These are phyloP conservation scores for Cremastobaeus sp. DNA, from an alignment of 2,888 invertebrate genomes.

Conservation along the genomic window DNA sequence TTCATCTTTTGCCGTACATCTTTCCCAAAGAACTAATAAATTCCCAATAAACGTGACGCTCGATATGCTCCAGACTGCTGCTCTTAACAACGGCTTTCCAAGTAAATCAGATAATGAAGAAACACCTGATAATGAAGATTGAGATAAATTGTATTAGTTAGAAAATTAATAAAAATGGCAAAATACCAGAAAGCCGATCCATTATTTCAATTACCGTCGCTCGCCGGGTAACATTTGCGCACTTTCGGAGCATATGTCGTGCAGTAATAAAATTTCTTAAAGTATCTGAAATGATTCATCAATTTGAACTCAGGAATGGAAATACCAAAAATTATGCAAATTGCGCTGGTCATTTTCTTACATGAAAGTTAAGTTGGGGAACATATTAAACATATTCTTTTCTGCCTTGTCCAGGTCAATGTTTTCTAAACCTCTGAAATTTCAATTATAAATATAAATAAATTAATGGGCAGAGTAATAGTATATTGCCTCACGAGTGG, in stretches of 20 bases:
- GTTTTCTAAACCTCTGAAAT: slow-evolving; percentile 79
- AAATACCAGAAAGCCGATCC: background rate
- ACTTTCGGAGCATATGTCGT: slow-evolving; percentile 81
- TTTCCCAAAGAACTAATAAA: slow-evolving; percentile 82
- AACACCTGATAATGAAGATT: too few species aligned
- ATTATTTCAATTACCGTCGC: slow-evolving; percentile 79
- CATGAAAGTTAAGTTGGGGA: slow-evolving; percentile 80
- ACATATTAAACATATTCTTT: slow-evolving; percentile 78
- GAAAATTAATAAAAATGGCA: slow-evolving; percentile 12
- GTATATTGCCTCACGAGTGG: too few species aligned
- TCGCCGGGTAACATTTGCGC: slow-evolving; percentile 81
- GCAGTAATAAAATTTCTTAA: slow-evolving; percentile 83
- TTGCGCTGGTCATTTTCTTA: too few species aligned
- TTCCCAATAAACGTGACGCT: slow-evolving; percentile 82
- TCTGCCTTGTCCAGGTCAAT: slow-evolving; percentile 80
- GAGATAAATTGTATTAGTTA: too few species aligned
- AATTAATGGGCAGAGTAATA: too few species aligned
- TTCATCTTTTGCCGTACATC: slow-evolving; percentile 82
- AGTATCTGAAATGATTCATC: slow-evolving; percentile 76
- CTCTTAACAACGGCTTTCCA: slow-evolving; percentile 80
- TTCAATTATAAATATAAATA: slow-evolving; percentile 26
- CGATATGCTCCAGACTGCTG: slow-evolving; percentile 83
- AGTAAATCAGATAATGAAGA: slow-evolving; percentile 82
- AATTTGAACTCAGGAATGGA: too few species aligned
- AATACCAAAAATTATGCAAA: too few species aligned